Evolutionary conservation across 2,797 vertebrate species (phyloP), one percentile per base, ranked within the genome.

Genomic region (Propithecus perrieri): DNA sequence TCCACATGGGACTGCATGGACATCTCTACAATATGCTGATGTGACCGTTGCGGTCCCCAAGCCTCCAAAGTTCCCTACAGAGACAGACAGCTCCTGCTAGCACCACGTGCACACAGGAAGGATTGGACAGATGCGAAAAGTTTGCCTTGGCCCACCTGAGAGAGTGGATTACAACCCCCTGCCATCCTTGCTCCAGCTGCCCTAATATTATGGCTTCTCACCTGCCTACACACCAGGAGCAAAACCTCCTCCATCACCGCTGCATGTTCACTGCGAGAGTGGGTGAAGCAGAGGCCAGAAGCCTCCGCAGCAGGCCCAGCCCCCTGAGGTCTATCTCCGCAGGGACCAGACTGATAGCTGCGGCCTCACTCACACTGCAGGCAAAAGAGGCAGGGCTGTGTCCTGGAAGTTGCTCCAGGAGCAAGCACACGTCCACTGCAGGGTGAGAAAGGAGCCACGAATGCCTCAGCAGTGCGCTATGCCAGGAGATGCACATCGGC

Each of bases 21-120:
- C 17, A 12, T 15, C 59, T 38, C 75, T 7, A 0, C 0, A 1
- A 38, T 1, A 18, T 0, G 2, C 57, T 18, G 30, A 55, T 2
- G 0, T 50, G 10, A 55, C 43, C 9, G 0, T 9, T 5, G 7
- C 0, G 7, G 20, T 28, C 41, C 5, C 20, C 1, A 20, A 71
- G 35, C 10, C 46, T n/a, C 33, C 28, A 0, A 33, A 43, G 35
- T 7, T 48, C 41, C n/a, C 63, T 53, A 57, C 8, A 71, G 46
- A 67, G 71, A 91, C 69, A 75, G 46, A 38, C 0, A 28, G 75
- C 69, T 53, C 26, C 87, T 67, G 83, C 30, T 2, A 20, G 48
- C 10, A 65, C 41, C 4, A 17, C 0, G 1, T 9, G 46, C 7
- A 0, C 18, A 41, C 14, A 55, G 9, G 24, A 85, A 57, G 61